These are phyloP conservation scores for Germaria angustata DNA, from an alignment of 2,888 invertebrate genomes.

Conservation along the genomic window DNA sequence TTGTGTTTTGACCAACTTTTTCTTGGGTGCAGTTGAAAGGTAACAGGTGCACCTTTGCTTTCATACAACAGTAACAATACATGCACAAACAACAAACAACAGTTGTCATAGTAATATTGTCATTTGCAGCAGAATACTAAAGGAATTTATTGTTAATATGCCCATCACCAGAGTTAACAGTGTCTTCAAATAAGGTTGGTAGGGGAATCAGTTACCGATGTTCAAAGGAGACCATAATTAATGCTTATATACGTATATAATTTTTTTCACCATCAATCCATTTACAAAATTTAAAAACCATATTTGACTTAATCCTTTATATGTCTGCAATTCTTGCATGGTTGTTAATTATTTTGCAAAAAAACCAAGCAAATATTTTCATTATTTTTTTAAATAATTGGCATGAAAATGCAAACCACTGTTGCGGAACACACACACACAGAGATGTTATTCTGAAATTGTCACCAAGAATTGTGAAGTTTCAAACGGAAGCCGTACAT, in stretches of 20 bases:
- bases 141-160: not conserved
- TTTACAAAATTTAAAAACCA: too few relatives aligned
- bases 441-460: not conserved
- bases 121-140: not conserved
- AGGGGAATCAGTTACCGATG: too few relatives aligned
- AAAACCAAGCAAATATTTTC: not conserved
- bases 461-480: conserved; percentile 11
- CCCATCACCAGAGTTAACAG: not conserved
- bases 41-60: conserved; percentile 55
- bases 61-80: not conserved
- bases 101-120: not conserved
- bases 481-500: conserved; percentile 48
- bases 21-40: conserved; percentile 49
- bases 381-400: conserved; percentile 8
- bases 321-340: not conserved
- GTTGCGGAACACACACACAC: not conserved
- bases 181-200: too few relatives aligned
- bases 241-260: too few relatives aligned
- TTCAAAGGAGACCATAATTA: too few relatives aligned
- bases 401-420: conserved; percentile 5
- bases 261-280: too few relatives aligned
- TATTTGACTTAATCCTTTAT: not conserved
- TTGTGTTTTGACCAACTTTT: conserved; percentile 46
- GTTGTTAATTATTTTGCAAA: not conserved
- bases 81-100: not conserved